phyloP scores from a whole-genome alignment of 1,140 invertebrate genomes.

The Atopsyche davidsoni region DNA sequence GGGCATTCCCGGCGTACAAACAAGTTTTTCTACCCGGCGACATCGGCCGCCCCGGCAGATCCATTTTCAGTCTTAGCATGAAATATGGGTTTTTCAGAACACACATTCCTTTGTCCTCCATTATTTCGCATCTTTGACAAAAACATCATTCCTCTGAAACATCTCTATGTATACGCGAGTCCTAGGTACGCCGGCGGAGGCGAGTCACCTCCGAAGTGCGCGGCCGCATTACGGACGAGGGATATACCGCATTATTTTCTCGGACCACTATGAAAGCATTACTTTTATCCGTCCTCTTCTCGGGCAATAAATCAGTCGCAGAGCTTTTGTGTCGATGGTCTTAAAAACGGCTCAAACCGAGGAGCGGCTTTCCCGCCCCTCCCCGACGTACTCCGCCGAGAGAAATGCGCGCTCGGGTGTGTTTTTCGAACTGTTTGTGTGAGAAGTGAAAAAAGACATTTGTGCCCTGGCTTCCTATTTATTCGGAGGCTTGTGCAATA shows the following conservation, averaged over 20 bases:
- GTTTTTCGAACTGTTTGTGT: not conserved
- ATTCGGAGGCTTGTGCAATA: too few species aligned
- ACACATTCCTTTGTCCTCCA: slow-evolving; percentile 27
- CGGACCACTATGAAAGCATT: slow-evolving; percentile 31
- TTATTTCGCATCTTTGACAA: slow-evolving; percentile 30
- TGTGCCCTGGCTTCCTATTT: too few species aligned
- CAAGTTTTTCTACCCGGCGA: slow-evolving; percentile 7
- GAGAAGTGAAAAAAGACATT: not conserved
- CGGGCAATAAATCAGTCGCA: slow-evolving; percentile 30
- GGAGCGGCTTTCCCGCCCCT: slow-evolving; percentile 27
- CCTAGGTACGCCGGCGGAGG: not conserved
- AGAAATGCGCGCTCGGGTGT: not conserved
- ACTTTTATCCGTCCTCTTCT: slow-evolving; percentile 30
- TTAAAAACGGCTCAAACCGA: slow-evolving; percentile 30
- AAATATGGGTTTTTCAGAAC: slow-evolving; percentile 27
- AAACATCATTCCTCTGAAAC: slow-evolving; percentile 27
- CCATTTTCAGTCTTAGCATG: slow-evolving; percentile 23
- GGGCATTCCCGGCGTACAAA: slow-evolving; percentile 12
- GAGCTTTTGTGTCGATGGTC: slow-evolving; percentile 32
- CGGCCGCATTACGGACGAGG: slow-evolving; percentile 26
- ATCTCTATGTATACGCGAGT: slow-evolving; percentile 2
- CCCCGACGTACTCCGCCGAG: too few species aligned
- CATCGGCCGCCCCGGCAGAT: slow-evolving; percentile 10
- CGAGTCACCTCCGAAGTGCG: not conserved
- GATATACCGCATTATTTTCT: slow-evolving; percentile 30